Percentiles rank a stretch among this genome's conserved stretches.
phyloP scores from a whole-genome alignment of 2,888 invertebrate genomes.

The Scaeva pyrastri region DNA sequence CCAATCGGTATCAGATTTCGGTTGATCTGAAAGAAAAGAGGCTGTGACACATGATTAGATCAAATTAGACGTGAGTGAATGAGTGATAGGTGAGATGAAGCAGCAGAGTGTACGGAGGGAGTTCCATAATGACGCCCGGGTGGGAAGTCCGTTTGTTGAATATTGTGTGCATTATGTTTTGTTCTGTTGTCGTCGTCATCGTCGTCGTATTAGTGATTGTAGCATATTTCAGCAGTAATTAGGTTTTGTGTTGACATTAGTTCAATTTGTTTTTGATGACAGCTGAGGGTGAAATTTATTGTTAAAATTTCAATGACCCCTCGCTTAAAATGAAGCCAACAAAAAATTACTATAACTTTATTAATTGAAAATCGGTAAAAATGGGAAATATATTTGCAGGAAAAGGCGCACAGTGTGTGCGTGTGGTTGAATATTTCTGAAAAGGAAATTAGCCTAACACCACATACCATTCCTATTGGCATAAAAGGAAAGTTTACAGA shows the following conservation, averaged over 20 bases:
- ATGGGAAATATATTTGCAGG: not conserved
- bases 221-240: slow-evolving; percentile 56
- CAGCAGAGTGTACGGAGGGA: slow-evolving; percentile 4
- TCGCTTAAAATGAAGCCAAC: not conserved
- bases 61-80: slow-evolving; percentile 70
- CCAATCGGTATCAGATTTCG: slow-evolving; percentile 70
- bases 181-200: slow-evolving; percentile 8
- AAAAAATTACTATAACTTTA: not conserved
- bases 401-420: no score
- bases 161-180: slow-evolving; percentile 1
- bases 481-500: no score
- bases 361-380: not conserved
- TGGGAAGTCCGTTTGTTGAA: slow-evolving; percentile 39
- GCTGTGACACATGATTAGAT: slow-evolving; percentile 76
- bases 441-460: no score
- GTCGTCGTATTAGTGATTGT: slow-evolving; percentile 1
- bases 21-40: slow-evolving; percentile 39
- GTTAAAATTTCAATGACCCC: slow-evolving; percentile 7
- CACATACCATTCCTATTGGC: no score
- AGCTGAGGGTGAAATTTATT: slow-evolving; percentile 12
- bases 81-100: slow-evolving; percentile 65
- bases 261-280: slow-evolving; percentile 57
- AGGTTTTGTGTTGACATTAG: slow-evolving; percentile 62
- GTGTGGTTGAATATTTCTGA: no score
- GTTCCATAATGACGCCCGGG: not conserved